Evolutionary conservation across 2,888 invertebrate species (phyloP).

Genomic region (Cancer borealis): DNA sequence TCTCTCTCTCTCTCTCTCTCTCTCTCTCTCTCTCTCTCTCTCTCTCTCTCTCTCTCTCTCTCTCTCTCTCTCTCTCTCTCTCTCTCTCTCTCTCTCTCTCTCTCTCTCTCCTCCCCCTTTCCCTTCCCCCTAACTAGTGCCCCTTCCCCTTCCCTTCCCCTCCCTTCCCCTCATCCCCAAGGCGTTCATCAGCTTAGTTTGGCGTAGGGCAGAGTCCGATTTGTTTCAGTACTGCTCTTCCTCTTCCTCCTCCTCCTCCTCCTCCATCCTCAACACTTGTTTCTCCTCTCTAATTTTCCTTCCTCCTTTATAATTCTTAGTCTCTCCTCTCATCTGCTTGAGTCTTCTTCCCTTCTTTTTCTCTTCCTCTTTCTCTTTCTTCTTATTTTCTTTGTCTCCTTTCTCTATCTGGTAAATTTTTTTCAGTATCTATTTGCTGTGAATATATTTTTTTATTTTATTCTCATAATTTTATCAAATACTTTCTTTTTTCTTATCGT

Average conservation of each 20-base stretch:
- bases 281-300: neutral
- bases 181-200: neutral
- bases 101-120: neutral
- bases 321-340: neutral
- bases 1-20: neutral
- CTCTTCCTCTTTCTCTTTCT: neutral
- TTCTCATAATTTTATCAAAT: neutral
- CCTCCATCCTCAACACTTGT: neutral
- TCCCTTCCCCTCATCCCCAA: neutral
- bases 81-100: slow-evolving; percentile 3
- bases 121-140: neutral
- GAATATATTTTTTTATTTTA: neutral
- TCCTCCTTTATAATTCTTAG: neutral
- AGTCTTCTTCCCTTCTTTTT: neutral
- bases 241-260: neutral
- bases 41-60: slow-evolving; percentile 20
- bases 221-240: slow-evolving; percentile 12
- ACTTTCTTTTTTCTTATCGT: too few species aligned
- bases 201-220: slow-evolving; percentile 16
- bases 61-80: slow-evolving; percentile 20
- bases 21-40: neutral
- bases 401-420: neutral
- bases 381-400: neutral
- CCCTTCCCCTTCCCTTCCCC: neutral
- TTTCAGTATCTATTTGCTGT: too few species aligned